phyloP scores from a whole-genome alignment of 2,113 vertebrate species.

The Microcebus griseorufus region DNA sequence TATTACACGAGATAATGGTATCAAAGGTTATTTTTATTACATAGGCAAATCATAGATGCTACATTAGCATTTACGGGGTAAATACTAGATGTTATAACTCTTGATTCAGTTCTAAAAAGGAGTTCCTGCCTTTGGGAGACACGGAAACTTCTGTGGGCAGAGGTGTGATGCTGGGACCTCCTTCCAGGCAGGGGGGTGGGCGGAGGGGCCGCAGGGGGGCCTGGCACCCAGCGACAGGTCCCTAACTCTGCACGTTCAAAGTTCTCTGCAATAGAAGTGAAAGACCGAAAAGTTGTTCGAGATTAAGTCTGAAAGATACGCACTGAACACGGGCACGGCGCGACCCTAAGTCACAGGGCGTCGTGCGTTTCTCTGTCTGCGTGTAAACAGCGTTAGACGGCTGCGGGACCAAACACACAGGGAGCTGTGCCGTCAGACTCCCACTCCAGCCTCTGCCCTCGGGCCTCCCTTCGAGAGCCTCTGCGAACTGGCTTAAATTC shows the following conservation, averaged over 20 bases:
- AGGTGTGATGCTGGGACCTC: not conserved
- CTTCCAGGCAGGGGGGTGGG: not conserved
- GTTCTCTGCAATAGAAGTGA: not conserved
- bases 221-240: not conserved
- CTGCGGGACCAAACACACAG: no score
- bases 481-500: not conserved
- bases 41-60: not conserved
- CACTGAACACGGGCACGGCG: not conserved
- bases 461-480: not conserved
- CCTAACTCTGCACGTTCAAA: not conserved
- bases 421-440: not conserved
- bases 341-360: accelerated
- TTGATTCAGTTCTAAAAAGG: not conserved
- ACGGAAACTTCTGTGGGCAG: not conserved
- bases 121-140: not conserved
- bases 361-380: not conserved
- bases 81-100: not conserved
- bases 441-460: not conserved
- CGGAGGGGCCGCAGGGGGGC: not conserved
- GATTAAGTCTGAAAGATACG: not conserved
- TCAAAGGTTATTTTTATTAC: not conserved
- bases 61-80: no score
- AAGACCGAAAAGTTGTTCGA: not conserved
- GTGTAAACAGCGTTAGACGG: no score
- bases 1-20: no score